Evolutionary conservation across 2,797 vertebrate genomes (phyloP), one percentile per base, ranked within the genome.

Genomic region (Pipistrellus kuhlii): DNA sequence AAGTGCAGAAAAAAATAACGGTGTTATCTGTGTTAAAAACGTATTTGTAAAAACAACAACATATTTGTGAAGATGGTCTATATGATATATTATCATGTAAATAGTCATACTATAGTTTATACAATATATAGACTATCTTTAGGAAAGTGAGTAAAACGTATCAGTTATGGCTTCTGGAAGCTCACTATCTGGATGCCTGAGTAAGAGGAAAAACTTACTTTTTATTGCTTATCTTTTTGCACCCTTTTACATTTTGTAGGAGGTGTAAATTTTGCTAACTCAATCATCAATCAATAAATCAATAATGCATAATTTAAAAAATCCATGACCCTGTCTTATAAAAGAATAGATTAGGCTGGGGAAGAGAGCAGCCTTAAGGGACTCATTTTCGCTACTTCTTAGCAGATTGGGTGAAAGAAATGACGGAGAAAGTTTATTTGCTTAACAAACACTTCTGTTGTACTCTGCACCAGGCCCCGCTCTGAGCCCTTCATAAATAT

Each of bases 201-300:
- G 10, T 81, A 27, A 23, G 10, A 85, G 48, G 48, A 41, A 92
- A 89, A 75, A 51, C 35, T 84, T 66, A 64, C 12, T 66, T 85
- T 80, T 80, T 78, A 80, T 57, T 75, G 27, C 59, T 90, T 10
- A 44, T 69, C 32, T 51, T 82, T 90, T 86, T n/a, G 23, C 20
- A 32, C 14, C 13, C 51, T 68, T 83, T 95, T 73, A 64, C 57
- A 32, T 76, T 80, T 81, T 81, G 38, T 62, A 62, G 30, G 57
- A 69, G 38, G 32, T 21, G 23, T 14, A 46, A 48, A 69, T 27
- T 84, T 85, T 93, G 23, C 88, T 38, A 69, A 68, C 68, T 91
- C 38, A 51, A 59, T 80, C 41, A 93, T 80, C 41, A 93, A 73
- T n/a, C 41, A 93, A 73, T 25, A 57, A 73, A 77, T 46, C 72